These are phyloP conservation scores for Kryptopterus vitreolus DNA, from an alignment of 2,797 vertebrate genomes.

Conservation along the genomic window DNA sequence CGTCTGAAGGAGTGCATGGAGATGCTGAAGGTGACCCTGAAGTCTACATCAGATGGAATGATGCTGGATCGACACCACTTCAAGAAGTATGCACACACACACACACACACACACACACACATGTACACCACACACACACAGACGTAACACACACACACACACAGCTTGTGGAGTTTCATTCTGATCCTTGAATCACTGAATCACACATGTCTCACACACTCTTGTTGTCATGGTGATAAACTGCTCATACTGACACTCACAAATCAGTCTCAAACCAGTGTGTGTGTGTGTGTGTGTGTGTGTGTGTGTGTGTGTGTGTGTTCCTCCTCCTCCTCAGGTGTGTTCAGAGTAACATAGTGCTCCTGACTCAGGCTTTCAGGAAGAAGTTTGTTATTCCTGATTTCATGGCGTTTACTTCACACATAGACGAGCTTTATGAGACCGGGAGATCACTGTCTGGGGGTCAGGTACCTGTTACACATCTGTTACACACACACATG, in stretches of 20 bases:
- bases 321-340: conserved; percentile 68
- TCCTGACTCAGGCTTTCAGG: conserved; percentile 86
- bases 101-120: conserved; percentile 1
- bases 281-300: background rate
- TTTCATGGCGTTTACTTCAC: conserved; percentile 82
- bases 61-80: conserved; percentile 95
- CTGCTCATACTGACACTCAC: background rate
- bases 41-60: conserved; percentile 89
- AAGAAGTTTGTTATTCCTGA: conserved; percentile 90
- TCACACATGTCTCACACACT: background rate
- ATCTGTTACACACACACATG: background rate
- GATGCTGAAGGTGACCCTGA: conserved; percentile 88
- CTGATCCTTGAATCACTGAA: background rate
- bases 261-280: background rate
- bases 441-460: conserved; percentile 82
- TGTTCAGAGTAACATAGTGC: conserved; percentile 88
- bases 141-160: background rate
- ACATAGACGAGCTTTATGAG: conserved; percentile 83
- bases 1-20: conserved; percentile 98
- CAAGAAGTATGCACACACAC: conserved; percentile 84
- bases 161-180: background rate
- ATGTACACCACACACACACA: background rate
- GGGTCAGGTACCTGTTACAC: conserved; percentile 77
- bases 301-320: background rate
- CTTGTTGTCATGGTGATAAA: background rate